phyloP scores from a whole-genome alignment of 2,113 vertebrate genomes.

The Corythornis cristatus region DNA sequence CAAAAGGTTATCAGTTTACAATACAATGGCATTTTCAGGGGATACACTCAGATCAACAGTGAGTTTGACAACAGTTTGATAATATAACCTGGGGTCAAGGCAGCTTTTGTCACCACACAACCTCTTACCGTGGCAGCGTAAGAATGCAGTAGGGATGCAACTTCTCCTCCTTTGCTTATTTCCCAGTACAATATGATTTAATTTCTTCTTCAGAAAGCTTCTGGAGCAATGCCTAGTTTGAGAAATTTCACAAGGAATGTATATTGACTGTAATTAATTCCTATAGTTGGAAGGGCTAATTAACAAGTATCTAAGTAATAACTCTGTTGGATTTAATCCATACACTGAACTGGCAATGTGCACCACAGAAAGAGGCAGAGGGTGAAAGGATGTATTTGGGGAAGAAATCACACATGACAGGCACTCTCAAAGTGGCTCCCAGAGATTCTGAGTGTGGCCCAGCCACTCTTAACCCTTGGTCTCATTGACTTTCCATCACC shows the following conservation, averaged over 20 bases:
- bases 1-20: neutral
- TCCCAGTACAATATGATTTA: neutral
- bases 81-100: neutral
- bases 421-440: neutral
- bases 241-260: neutral
- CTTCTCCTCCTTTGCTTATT: neutral
- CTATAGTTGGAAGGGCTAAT: neutral
- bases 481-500: neutral
- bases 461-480: neutral
- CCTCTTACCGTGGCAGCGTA: neutral
- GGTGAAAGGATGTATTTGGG: neutral
- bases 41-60: neutral
- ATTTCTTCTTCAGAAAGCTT: neutral
- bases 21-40: neutral
- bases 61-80: neutral
- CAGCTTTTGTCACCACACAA: neutral
- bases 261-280: neutral
- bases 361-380: neutral
- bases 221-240: neutral
- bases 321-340: slow-evolving; percentile 3
- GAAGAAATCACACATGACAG: neutral
- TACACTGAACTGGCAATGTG: neutral
- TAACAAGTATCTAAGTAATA: slow-evolving; percentile 22
- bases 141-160: neutral
- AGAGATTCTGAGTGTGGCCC: neutral